Conservation (phyloP, 2,797 vertebrate genomes). For the Neoniphon sammara region DNA sequence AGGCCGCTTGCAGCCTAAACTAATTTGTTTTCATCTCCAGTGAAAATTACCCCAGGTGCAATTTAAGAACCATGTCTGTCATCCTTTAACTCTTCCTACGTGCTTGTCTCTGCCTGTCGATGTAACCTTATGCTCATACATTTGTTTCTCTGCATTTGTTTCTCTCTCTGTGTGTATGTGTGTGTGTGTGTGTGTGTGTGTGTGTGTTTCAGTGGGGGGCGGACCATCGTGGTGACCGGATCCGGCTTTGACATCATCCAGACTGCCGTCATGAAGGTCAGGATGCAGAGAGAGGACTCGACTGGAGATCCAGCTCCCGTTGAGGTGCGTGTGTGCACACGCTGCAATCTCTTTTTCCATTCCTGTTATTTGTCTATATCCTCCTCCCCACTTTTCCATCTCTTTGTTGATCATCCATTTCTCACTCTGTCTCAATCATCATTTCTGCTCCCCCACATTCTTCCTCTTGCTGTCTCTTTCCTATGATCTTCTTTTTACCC, state of each 20-base stretch:
- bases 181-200: not conserved
- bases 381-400: slow-evolving; percentile 2
- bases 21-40: slow-evolving; percentile 56
- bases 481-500: slow-evolving; percentile 3
- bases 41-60: slow-evolving; percentile 49
- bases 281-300: slow-evolving; percentile 59
- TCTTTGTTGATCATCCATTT: slow-evolving; percentile 19
- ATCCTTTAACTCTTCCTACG: slow-evolving; percentile 15
- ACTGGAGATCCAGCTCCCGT: slow-evolving; percentile 7
- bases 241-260: slow-evolving; percentile 88
- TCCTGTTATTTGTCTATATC: slow-evolving; percentile 26
- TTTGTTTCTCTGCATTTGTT: slow-evolving; percentile 8
- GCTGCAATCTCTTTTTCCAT: slow-evolving; percentile 21
- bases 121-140: slow-evolving; percentile 10
- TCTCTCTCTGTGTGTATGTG: slow-evolving; percentile 13
- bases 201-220: slow-evolving; percentile 89
- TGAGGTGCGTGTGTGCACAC: slow-evolving; percentile 63
- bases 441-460: slow-evolving; percentile 12
- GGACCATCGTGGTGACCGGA: slow-evolving; percentile 90
- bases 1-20: slow-evolving; percentile 9
- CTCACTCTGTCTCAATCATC: not conserved
- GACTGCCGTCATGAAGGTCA: slow-evolving; percentile 76
- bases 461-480: slow-evolving; percentile 22
- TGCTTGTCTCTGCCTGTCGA: slow-evolving; percentile 28
- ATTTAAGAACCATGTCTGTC: slow-evolving; percentile 43